These are phyloP conservation scores for Mantis religiosa DNA, from an alignment of 2,888 invertebrate genomes.

Conservation along the genomic window DNA sequence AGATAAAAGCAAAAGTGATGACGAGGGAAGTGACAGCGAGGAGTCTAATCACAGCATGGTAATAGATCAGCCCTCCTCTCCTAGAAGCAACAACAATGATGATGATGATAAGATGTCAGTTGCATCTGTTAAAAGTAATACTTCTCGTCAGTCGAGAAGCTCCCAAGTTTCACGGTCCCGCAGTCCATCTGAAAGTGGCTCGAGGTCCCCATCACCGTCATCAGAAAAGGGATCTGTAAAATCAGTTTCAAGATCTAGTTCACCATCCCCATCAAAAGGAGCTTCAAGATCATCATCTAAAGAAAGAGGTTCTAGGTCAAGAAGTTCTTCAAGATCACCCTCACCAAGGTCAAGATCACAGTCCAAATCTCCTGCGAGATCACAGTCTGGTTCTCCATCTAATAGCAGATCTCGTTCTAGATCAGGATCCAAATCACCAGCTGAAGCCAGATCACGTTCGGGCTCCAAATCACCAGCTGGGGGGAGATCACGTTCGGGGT, in stretches of 20 bases:
- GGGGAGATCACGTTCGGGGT: slow-evolving; percentile 1
- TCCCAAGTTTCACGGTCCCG: slow-evolving; percentile 15
- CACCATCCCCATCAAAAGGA: slow-evolving; percentile 13
- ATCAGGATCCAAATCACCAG: slow-evolving; percentile 33
- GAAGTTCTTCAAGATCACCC: background rate
- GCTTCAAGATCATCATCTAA: background rate
- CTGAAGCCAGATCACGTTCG: slow-evolving; percentile 33
- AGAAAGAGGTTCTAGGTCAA: background rate
- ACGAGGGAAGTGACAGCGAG: background rate
- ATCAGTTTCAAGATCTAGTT: background rate
- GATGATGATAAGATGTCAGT: slow-evolving; percentile 9
- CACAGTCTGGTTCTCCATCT: slow-evolving; percentile 34
- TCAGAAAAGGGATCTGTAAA: background rate
- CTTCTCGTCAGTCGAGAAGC: background rate
- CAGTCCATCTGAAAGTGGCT: background rate
- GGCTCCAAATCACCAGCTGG: slow-evolving; percentile 33
- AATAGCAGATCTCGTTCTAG: slow-evolving; percentile 32
- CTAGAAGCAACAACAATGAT: background rate
- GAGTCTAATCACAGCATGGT: background rate
- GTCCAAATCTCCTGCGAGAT: slow-evolving; percentile 32
- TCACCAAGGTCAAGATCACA: slow-evolving; percentile 33
- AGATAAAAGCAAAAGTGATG: background rate
- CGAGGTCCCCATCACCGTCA: background rate
- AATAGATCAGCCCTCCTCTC: background rate
- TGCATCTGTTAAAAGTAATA: background rate